A percentile compares a stretch with the other conserved stretches of the same genome.
Conservation (phyloP, 2,113 vertebrate species). For the Actinemys pallida region DNA sequence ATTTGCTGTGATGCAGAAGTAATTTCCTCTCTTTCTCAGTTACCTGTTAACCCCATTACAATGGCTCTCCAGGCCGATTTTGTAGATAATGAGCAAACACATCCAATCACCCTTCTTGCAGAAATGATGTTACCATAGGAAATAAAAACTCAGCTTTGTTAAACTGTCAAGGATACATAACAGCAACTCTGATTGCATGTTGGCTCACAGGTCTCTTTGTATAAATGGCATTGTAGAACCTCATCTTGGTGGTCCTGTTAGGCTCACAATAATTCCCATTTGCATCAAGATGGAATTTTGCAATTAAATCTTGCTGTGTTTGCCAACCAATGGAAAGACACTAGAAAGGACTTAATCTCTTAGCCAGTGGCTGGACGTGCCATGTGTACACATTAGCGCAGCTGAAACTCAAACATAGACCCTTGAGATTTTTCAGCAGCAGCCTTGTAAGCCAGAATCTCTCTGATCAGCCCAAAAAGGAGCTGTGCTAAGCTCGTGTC, state of each 20-base stretch:
- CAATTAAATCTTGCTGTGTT: neutral
- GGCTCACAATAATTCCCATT: neutral
- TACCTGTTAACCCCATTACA: slow-evolving; percentile 52
- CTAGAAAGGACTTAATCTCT: accelerated
- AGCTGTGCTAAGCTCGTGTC: neutral
- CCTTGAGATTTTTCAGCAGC: neutral
- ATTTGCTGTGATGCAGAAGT: slow-evolving; percentile 44
- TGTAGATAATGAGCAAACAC: slow-evolving; percentile 56
- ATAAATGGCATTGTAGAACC: neutral
- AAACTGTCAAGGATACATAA: neutral
- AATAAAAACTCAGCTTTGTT: slow-evolving; percentile 34
- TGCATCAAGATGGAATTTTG: neutral
- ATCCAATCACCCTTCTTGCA: neutral
- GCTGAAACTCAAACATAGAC: accelerated
- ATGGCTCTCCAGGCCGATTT: slow-evolving; percentile 31
- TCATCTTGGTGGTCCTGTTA: neutral
- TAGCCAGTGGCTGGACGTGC: neutral
- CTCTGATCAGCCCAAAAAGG: neutral
- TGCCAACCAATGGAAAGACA: neutral
- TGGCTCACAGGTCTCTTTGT: neutral
- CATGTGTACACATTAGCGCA: accelerated
- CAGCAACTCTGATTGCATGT: neutral
- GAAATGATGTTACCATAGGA: slow-evolving; percentile 20
- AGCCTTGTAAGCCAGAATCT: neutral
- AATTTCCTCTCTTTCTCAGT: slow-evolving; percentile 62